Evolutionary conservation across 2,888 invertebrate species (phyloP), one percentile per base, ranked within the genome.

Genomic region (Ophion ellenae): DNA sequence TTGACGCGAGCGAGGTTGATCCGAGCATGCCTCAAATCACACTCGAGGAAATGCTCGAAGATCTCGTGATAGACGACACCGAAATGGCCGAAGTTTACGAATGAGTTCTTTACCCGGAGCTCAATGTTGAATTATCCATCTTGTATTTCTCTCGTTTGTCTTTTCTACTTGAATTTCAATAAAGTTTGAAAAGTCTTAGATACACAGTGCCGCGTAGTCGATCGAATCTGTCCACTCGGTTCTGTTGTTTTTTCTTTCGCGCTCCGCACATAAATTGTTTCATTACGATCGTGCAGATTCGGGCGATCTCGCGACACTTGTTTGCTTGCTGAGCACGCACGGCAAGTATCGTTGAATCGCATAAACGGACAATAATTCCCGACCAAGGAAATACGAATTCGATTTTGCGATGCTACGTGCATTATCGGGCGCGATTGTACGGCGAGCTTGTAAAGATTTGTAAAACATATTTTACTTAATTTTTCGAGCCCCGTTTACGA

Each of bases 11-110:
- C 88, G 95, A 95, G 86, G 94, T 96, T 28, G 97, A 97, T 91
- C 96, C 96, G 0, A 95, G 95, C 32, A 93, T 96, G 40, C 98
- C 98, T 0, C 96, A 96, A 86, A 97, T 99, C 87, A 97, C 97
- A 0, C 95, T 99, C 9, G 97, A 97, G 63, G 99, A 99, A 94
- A 99, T 99, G 99, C 95, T 99, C 88, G 98, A 99, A 87, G 99
- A 99, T 93, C 95, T 99, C 91, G 96, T 96, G 63, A 96, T 99
- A 69, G 96, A 97, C 78, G 98, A 98, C 91, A 96, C 96, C 45
- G 97, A 97, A 90, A 97, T 97, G 97, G 95, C 94, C 57, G 96
- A 96, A 90, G 84, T 83, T 10, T 86, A 87, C 70, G 83, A 84
- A 71, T 89, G 32, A 89, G 66, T 14, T 75, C 73, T 2, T 14